phyloP scores from a whole-genome alignment of 2,888 invertebrate species.

The Epinotia ramella region DNA sequence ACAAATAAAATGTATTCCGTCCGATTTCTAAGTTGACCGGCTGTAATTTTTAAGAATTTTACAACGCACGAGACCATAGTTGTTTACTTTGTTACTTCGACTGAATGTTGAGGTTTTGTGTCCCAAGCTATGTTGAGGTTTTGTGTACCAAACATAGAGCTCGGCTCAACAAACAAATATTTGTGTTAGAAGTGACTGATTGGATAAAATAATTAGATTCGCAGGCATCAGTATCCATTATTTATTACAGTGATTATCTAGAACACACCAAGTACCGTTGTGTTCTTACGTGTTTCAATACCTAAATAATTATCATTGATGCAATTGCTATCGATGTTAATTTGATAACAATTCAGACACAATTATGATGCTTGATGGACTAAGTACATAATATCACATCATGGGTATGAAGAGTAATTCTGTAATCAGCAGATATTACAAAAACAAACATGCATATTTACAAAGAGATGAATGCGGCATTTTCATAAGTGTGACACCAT shows the following conservation, averaged over 20 bases:
- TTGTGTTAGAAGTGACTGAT: no score
- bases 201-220: no score
- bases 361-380: not conserved
- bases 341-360: not conserved
- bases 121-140: no score
- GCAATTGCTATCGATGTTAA: slow-evolving; percentile 12
- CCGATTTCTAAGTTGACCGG: no score
- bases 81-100: no score
- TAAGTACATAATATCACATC: not conserved
- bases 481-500: slow-evolving; percentile 3
- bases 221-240: no score
- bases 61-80: no score
- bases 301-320: slow-evolving; percentile 3
- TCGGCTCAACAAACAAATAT: no score
- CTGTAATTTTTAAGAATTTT: no score
- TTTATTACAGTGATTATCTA: slow-evolving; percentile 15
- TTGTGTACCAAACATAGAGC: no score
- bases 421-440: slow-evolving; percentile 7
- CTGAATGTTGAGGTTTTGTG: no score
- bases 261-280: not conserved
- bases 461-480: not conserved
- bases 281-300: not conserved
- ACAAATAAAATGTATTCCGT: no score
- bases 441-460: slow-evolving; percentile 11
- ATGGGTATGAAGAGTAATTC: not conserved